Percentiles rank a stretch among this genome's conserved stretches.
These are phyloP conservation scores for Delphinapterus leucas DNA, from an alignment of 2,113 vertebrate species.

Conservation along the genomic window DNA sequence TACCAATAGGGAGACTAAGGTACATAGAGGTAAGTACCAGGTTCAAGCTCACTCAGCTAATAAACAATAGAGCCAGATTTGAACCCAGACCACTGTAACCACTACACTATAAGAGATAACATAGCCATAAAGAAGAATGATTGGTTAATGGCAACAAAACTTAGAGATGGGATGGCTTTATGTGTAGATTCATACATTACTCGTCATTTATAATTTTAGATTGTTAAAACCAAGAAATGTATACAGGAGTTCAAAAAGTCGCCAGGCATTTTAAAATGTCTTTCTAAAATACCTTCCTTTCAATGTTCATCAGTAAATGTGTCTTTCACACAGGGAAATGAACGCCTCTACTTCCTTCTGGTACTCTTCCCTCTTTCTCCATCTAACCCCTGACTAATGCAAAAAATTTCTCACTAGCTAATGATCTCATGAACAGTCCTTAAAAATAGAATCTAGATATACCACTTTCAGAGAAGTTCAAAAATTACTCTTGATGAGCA, in stretches of 20 bases:
- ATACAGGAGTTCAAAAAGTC: neutral
- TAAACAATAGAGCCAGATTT: neutral
- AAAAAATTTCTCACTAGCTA: neutral
- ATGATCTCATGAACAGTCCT: neutral
- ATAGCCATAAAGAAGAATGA: neutral
- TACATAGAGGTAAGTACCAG: neutral
- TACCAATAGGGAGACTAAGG: neutral
- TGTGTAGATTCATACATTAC: neutral
- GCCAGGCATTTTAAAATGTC: neutral
- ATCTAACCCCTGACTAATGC: neutral
- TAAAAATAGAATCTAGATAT: neutral
- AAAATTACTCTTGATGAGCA: neutral
- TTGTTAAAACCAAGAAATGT: neutral
- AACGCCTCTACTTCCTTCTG: neutral
- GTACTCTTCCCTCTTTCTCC: neutral
- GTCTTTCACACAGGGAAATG: neutral
- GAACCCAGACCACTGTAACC: neutral
- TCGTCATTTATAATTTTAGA: slow-evolving; percentile 14
- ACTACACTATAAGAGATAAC: neutral
- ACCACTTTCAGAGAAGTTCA: neutral
- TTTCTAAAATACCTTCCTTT: neutral
- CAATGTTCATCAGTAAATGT: neutral
- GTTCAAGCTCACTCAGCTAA: neutral
- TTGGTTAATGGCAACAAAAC: neutral
- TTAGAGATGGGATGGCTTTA: neutral